A percentile compares a stretch with the other conserved stretches of the same genome.
phyloP scores from a whole-genome alignment of 1,140 invertebrate species.

The Lasaia peninsularis region DNA sequence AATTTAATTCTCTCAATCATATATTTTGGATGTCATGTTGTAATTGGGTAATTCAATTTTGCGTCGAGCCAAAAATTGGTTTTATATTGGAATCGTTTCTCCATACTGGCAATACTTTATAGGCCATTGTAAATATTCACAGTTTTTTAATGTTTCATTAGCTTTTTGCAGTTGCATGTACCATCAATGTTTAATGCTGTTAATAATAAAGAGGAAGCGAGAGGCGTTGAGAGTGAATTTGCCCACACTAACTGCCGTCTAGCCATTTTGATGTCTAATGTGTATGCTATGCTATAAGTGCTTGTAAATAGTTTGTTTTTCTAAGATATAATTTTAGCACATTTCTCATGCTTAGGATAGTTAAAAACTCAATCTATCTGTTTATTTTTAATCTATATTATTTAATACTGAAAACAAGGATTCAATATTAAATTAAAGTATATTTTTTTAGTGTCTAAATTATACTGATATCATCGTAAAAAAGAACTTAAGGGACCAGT shows the following conservation, averaged over 20 bases:
- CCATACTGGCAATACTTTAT: too few relatives aligned
- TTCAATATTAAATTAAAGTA: too few relatives aligned
- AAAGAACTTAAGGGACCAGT: too few relatives aligned
- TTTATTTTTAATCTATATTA: too few relatives aligned
- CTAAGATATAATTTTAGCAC: neutral
- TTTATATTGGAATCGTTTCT: too few relatives aligned
- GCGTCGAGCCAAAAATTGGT: too few relatives aligned
- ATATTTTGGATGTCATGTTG: too few relatives aligned
- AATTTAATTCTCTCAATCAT: too few relatives aligned
- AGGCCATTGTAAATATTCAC: slow-evolving; percentile 9
- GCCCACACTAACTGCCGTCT: slow-evolving; percentile 62
- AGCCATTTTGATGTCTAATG: slow-evolving; percentile 2
- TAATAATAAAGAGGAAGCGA: slow-evolving; percentile 40
- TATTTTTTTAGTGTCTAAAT: too few relatives aligned
- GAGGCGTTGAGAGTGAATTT: slow-evolving; percentile 48
- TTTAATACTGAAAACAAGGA: too few relatives aligned
- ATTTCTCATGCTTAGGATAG: neutral
- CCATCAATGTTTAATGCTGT: slow-evolving; percentile 15
- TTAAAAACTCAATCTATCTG: neutral
- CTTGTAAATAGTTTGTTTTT: neutral
- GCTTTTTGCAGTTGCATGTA: slow-evolving; percentile 9
- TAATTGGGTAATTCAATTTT: too few relatives aligned
- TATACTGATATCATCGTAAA: too few relatives aligned
- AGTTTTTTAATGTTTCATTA: slow-evolving; percentile 4
- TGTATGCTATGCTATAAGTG: slow-evolving; percentile 1